A percentile compares a stretch with the other conserved stretches of the same genome.
Conservation (phyloP, 2,888 invertebrate genomes). For the Ptycholaimellus sp. region DNA sequence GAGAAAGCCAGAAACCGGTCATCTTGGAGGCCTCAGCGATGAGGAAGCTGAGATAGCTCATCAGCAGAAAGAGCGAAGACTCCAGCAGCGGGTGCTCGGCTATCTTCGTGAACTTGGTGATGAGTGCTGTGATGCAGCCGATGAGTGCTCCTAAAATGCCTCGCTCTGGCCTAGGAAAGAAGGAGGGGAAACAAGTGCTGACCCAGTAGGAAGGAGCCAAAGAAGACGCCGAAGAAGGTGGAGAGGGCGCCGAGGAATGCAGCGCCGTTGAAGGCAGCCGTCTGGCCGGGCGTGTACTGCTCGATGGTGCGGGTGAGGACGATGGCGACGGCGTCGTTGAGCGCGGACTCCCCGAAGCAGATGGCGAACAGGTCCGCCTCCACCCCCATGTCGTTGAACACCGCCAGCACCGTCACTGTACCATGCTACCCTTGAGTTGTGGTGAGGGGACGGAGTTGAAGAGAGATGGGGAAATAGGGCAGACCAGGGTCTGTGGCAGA, state of each 20-base stretch:
- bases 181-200: no score
- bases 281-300: constrained; percentile 35
- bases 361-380: constrained; percentile 92
- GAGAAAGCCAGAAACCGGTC: no score
- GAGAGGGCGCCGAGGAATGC: constrained; percentile 67
- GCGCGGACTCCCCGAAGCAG: constrained; percentile 89
- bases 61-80: constrained; percentile 79
- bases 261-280: constrained; percentile 46
- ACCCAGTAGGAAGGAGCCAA: no score
- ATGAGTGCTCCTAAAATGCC: no score
- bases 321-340: constrained; percentile 94
- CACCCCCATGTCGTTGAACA: constrained; percentile 78
- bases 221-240: constrained; percentile 73
- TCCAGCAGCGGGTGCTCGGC: constrained; percentile 81
- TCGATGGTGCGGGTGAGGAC: constrained; percentile 52
- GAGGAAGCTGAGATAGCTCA: constrained; percentile 90
- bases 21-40: constrained; percentile 82
- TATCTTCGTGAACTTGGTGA: constrained; percentile 28
- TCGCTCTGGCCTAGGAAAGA: no score
- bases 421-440: no score
- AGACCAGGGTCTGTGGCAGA: constrained; percentile 74
- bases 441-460: no score
- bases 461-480: background rate
- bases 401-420: constrained; percentile 73
- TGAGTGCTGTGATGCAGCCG: constrained; percentile 75